phyloP scores from a whole-genome alignment of 92 coral and sea anemone genomes.

The Parazoanthus atlanticus region DNA sequence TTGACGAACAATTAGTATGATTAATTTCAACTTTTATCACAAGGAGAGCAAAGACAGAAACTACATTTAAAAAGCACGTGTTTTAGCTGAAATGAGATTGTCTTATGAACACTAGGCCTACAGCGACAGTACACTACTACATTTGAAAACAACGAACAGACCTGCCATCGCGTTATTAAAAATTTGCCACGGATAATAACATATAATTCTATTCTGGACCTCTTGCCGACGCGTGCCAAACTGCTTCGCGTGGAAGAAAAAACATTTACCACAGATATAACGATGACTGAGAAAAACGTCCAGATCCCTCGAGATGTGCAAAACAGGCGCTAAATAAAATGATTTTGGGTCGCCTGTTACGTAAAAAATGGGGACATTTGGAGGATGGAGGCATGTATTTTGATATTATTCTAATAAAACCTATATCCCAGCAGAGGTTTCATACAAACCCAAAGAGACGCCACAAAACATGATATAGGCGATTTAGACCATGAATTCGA shows the following conservation, averaged over 20 bases:
- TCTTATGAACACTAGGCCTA: background rate
- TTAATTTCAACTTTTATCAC: conserved; percentile 20
- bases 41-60: background rate
- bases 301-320: too few relatives aligned
- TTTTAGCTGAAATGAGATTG: background rate
- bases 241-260: background rate
- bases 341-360: too few relatives aligned
- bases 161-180: background rate
- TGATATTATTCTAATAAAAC: background rate
- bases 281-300: background rate
- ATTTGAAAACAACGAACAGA: conserved; percentile 4
- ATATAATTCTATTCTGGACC: background rate
- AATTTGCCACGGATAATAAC: background rate
- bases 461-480: background rate
- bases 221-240: background rate
- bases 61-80: background rate
- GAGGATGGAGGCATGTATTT: background rate
- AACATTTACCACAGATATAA: background rate
- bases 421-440: too few relatives aligned
- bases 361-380: too few relatives aligned
- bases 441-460: background rate
- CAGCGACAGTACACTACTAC: background rate
- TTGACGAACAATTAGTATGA: conserved; percentile 34
- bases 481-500: background rate
- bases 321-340: too few relatives aligned